A percentile compares a stretch with the other conserved stretches of the same genome.
Evolutionary conservation across 2,888 invertebrate species (phyloP).

Genomic region (Allygus modestus): DNA sequence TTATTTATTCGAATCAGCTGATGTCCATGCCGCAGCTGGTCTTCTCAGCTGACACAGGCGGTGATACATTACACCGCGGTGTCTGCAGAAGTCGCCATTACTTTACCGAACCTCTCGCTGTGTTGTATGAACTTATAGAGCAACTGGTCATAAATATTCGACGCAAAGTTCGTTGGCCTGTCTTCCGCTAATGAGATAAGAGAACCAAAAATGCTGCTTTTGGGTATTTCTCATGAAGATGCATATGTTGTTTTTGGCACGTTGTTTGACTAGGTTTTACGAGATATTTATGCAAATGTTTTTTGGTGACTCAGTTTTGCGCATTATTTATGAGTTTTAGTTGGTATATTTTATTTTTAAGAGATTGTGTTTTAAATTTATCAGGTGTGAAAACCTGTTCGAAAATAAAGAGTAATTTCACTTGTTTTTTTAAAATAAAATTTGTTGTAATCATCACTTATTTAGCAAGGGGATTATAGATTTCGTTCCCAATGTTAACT

Average conservation of each 20-base stretch:
- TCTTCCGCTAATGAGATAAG: neutral
- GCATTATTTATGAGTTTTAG: neutral
- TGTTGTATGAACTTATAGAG: slow-evolving; percentile 20
- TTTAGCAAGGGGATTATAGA: too few relatives aligned
- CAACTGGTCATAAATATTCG: slow-evolving; percentile 24
- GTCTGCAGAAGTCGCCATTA: neutral
- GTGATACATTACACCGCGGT: neutral
- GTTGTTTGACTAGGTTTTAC: neutral
- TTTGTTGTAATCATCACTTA: too few relatives aligned
- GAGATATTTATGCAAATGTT: slow-evolving; percentile 22
- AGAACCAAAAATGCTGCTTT: neutral
- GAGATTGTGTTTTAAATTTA: neutral
- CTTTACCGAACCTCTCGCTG: neutral
- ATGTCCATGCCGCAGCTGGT: neutral
- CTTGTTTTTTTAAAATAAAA: too few relatives aligned
- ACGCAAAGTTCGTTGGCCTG: neutral
- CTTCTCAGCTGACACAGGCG: neutral
- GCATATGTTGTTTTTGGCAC: neutral
- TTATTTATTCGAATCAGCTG: neutral
- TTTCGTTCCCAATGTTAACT: too few relatives aligned
- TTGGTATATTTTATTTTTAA: neutral
- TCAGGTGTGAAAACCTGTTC: too few relatives aligned
- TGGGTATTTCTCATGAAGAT: neutral
- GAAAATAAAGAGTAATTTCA: too few relatives aligned
- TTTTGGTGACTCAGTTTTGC: neutral